Evolutionary conservation across 2,888 invertebrate genomes (phyloP).

Genomic region (Eutolmus rufibarbis): DNA sequence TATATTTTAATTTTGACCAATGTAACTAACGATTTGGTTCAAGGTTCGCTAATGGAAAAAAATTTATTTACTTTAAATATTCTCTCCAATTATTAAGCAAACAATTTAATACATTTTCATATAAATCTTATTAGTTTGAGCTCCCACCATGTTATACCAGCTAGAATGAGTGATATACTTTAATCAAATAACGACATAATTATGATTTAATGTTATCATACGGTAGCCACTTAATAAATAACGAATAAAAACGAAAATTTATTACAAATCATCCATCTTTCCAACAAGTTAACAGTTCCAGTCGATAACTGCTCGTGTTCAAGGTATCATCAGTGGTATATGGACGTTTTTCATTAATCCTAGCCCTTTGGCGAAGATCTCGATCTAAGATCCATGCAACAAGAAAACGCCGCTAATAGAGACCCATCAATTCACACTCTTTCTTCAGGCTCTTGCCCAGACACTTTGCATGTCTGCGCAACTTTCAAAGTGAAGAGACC

Average conservation of each 20-base stretch:
- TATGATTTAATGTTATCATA: background rate
- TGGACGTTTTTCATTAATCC: background rate
- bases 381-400: background rate
- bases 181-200: background rate
- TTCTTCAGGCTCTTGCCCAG: background rate
- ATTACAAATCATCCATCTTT: background rate
- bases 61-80: background rate
- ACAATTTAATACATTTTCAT: background rate
- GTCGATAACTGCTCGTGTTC: background rate
- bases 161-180: background rate
- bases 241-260: background rate
- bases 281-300: background rate
- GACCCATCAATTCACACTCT: background rate
- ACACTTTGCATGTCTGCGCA: background rate
- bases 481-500: background rate
- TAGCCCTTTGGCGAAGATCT: background rate
- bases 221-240: background rate
- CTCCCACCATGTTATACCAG: background rate
- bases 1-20: no score
- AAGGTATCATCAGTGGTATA: background rate
- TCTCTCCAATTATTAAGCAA: background rate
- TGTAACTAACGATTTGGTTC: no score
- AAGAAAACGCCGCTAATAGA: conserved; percentile 5
- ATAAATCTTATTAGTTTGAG: background rate
- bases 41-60: no score